Conservation (phyloP, 2,888 invertebrate species). For the Glaucopsyche alexis region DNA sequence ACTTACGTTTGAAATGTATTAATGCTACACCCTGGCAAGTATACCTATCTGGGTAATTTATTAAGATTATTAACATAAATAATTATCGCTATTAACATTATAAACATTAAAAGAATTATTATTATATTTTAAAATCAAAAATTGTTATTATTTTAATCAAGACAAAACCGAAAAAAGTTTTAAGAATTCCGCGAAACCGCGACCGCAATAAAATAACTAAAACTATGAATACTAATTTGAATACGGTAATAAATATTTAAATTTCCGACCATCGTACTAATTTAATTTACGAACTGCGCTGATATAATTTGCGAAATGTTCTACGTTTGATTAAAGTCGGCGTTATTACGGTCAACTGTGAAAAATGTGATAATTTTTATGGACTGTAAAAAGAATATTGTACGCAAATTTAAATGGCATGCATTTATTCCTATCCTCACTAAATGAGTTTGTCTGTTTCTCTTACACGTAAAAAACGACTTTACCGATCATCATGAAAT, state of each 20-base stretch:
- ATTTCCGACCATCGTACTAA: conserved; percentile 26
- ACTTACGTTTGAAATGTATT: neutral
- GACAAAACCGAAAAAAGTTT: conserved; percentile 3
- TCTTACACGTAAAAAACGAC: too few species aligned
- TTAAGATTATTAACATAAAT: too few species aligned
- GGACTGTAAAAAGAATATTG: neutral
- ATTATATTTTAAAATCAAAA: too few species aligned
- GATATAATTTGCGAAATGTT: conserved; percentile 10
- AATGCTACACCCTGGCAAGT: too few species aligned
- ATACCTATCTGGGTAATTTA: too few species aligned
- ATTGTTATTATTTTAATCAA: neutral
- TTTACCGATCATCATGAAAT: too few species aligned
- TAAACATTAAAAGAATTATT: too few species aligned
- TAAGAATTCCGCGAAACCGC: conserved; percentile 14
- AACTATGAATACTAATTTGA: conserved; percentile 28
- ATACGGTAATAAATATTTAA: conserved; percentile 29
- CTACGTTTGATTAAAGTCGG: conserved; percentile 14
- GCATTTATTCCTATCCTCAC: neutral
- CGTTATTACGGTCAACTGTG: conserved; percentile 15
- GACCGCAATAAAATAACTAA: conserved; percentile 23
- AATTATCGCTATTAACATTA: too few species aligned
- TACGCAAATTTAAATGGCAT: neutral
- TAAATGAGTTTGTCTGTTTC: too few species aligned
- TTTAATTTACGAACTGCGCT: conserved; percentile 27
- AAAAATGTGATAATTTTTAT: neutral